A percentile compares a stretch with the other conserved stretches of the same genome.
phyloP scores from a whole-genome alignment of 2,113 vertebrate species.

The Phyllostomus hastatus region DNA sequence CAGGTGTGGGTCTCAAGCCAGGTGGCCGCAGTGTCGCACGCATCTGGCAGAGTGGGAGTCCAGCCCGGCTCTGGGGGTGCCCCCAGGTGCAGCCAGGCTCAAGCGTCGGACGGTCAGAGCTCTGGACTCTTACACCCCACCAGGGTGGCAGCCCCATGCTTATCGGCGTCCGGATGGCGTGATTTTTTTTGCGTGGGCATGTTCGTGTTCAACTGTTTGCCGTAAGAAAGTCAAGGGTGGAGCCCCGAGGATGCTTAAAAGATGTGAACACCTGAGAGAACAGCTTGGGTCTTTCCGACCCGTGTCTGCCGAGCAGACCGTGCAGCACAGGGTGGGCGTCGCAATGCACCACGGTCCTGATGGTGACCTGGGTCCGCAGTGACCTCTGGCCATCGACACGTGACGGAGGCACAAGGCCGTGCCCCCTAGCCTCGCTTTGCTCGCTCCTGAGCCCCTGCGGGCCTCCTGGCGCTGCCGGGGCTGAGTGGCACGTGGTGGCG shows the following conservation, averaged over 20 bases:
- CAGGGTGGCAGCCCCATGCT: neutral
- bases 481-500: accelerated
- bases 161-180: neutral
- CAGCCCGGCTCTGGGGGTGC: neutral
- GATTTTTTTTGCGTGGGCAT: neutral
- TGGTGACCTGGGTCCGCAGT: neutral
- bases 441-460: neutral
- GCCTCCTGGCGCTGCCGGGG: accelerated
- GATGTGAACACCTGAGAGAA: neutral
- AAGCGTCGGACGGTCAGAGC: too few relatives aligned
- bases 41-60: neutral
- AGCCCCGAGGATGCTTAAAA: neutral
- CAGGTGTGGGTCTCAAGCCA: too few relatives aligned
- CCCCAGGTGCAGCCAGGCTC: neutral
- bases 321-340: neutral
- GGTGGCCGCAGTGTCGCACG: neutral
- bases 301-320: neutral
- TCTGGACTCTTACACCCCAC: neutral
- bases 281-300: neutral
- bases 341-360: neutral
- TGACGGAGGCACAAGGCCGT: neutral
- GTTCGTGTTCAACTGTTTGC: neutral
- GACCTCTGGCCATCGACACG: neutral
- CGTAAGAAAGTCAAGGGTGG: neutral
- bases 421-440: neutral